A percentile compares a stretch with the other conserved stretches of the same genome.
These are phyloP conservation scores for Parapsyche elsis DNA, from an alignment of 1,140 invertebrate genomes.

Conservation along the genomic window DNA sequence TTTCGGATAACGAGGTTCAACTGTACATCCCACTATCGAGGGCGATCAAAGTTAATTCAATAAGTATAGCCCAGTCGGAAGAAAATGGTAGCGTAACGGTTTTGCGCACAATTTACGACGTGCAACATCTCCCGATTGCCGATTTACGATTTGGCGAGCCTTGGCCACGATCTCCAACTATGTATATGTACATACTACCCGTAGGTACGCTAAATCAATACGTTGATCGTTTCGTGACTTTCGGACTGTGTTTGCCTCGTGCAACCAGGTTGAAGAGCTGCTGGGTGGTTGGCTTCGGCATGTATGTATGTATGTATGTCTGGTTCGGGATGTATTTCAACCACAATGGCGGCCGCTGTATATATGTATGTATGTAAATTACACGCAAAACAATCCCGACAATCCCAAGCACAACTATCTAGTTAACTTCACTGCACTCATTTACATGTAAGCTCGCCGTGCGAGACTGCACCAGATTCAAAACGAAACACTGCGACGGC, in stretches of 20 bases:
- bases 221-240: slow-evolving; percentile 17
- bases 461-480: slow-evolving; percentile 12
- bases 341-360: slow-evolving; percentile 10
- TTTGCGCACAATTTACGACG: not conserved
- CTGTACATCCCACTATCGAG: too few species aligned
- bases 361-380: too few species aligned
- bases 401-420: slow-evolving; percentile 32
- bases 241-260: not conserved
- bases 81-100: not conserved
- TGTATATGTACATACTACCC: too few species aligned
- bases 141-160: slow-evolving; percentile 14
- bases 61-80: too few species aligned
- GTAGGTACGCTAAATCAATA: not conserved
- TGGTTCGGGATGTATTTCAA: not conserved
- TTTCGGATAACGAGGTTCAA: too few species aligned
- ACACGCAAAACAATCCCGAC: slow-evolving; percentile 41
- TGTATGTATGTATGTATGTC: not conserved
- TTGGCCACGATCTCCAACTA: not conserved
- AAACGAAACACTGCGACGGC: slow-evolving; percentile 16
- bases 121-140: not conserved
- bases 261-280: not conserved
- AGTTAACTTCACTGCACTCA: slow-evolving; percentile 25
- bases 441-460: slow-evolving; percentile 43
- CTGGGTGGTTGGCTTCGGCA: not conserved
- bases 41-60: too few species aligned